Base-by-base conservation (phyloP, 2,888 invertebrate species). In the Heliconius charithonia region DNA sequence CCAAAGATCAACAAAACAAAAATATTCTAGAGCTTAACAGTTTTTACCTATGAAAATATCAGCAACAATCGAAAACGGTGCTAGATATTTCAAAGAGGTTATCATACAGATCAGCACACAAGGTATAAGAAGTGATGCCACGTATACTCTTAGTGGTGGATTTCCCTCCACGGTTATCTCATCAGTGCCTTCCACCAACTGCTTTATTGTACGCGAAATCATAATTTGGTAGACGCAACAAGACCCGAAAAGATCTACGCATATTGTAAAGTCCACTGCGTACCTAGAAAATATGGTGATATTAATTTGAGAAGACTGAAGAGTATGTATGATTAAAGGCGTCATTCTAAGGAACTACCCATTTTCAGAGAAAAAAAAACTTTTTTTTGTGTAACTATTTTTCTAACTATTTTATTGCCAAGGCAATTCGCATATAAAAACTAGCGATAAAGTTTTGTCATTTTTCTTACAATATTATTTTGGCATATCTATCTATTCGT, bases 51-150 rank as follows among this genome's bases (percentile, higher is more conserved):
- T 85, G 75, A 88, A 87, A 0, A 85, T 6, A 76, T 90, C 87
- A 3, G 88, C 89, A 0, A 89, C 84, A 3, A 91, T 81, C 0
- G 91, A 89, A 59, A 92, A 91, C 3, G 91, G 91, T 0, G 91
- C 91, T 2, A 92, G 78, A 56, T 86, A 87, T 79, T 91, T 91
- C 41, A 91, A 56, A 0, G 85, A 81, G 0, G 86, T 87, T n/a
- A 90, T 87, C 89, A 91, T 89, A 59, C 87, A 87, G 0, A 92
- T 81, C 0, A 88, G 77, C 0, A 88, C 74, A 62, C 87, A 88
- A 0, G 92, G 91, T 0, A 90, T 1, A 4, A 90, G 66, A 0
- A 91, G 75, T 0, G 73, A 45, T 3, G 86, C 16, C 7, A 90
- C 82, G 25, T 88, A 88, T 0, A 85, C 32, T 27, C 87, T 82